Evolutionary conservation across 2,113 vertebrate species (phyloP).

Genomic region (Todiramphus chloris): DNA sequence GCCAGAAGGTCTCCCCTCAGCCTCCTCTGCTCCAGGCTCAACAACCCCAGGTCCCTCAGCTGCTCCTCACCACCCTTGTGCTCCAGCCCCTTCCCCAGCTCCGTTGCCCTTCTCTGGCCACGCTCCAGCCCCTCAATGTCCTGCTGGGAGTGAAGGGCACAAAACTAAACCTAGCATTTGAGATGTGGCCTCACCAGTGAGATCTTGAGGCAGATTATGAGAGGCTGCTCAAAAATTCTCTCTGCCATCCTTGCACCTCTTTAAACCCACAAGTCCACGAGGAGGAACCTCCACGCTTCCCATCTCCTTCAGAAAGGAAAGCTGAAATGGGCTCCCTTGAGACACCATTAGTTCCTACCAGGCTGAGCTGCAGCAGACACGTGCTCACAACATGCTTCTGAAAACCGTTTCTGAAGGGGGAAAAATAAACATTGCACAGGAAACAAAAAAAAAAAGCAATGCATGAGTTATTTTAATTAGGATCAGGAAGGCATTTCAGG

Average conservation of each 20-base stretch:
- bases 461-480: not conserved
- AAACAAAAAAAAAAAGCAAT: not conserved
- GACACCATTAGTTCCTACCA: not conserved
- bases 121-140: no score
- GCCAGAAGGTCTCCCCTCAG: no score
- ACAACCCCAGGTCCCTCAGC: no score
- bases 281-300: rapidly evolving
- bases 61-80: no score
- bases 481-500: not conserved
- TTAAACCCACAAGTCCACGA: not conserved
- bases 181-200: not conserved
- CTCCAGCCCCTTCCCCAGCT: no score
- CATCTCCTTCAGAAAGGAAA: not conserved
- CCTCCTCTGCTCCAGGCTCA: no score
- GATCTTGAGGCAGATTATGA: not conserved
- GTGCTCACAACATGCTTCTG: not conserved
- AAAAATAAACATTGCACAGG: not conserved
- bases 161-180: no score
- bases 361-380: not conserved
- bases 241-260: not conserved
- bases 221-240: not conserved
- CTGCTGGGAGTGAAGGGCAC: no score
- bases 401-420: not conserved
- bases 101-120: no score
- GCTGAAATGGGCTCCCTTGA: not conserved